Evolutionary conservation across 2,888 invertebrate genomes (phyloP), one percentile per base, ranked within the genome.

Genomic region (Andrena praecox): DNA sequence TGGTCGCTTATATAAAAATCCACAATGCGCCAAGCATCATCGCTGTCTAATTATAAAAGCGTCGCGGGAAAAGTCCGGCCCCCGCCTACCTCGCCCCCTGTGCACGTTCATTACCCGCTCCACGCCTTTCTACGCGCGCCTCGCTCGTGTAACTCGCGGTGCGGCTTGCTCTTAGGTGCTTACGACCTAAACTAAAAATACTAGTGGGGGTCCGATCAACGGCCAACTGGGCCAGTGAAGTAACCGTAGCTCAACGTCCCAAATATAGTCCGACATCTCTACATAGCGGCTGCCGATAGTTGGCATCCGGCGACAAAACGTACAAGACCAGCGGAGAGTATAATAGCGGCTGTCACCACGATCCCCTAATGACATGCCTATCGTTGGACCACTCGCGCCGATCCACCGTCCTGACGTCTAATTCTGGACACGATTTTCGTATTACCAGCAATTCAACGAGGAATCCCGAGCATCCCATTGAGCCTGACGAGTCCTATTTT

Each of bases 151-250:
- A 89, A 90, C 90, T 87, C 80, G 83, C 85, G 86, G 82, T 82
- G 87, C 79, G 69, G 83, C 78, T 79, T 59, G 71, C 50, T 67
- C 27, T 48, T 31, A 66, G 74, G 81, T 75, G 82, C 87, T 85
- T 67, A 86, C 87, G 86, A 88, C 84, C 86, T 85, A 82, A 63
- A 79, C 90, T 91, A 91, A 91, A 91, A 91, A 91, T 91, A 91
- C 68, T 56, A 56, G 87, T 73, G 79, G 83, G 56, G 83, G 83
- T 88, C 85, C 87, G 89, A 90, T 91, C 88, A 89, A 87, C 85
- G 85, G 92, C 92, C 91, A 92, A 92, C 89, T 91, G 90, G 91
- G 91, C 91, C 92, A 91, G 89, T 89, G 89, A 89, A 91, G 90
- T 87, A 90, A 87, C 82, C 84, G 85, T 81, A 85, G 89, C 89